Base-by-base conservation (phyloP, 2,888 invertebrate species). In the Phytoseiulus persimilis region DNA sequence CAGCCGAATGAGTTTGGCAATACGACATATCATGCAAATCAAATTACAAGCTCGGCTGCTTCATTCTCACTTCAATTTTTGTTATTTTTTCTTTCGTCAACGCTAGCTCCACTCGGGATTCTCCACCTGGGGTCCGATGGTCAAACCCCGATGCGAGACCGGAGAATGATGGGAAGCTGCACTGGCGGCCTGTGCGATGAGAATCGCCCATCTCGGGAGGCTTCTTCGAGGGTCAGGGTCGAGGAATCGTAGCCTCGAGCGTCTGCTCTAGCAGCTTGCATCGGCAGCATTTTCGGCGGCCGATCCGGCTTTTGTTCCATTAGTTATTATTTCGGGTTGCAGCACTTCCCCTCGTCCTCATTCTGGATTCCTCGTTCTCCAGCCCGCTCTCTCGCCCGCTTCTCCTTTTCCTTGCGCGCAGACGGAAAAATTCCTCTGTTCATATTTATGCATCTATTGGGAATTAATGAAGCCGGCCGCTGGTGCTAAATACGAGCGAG, bases 371-470 rank as follows among this genome's bases (percentile, higher is more conserved):
- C 65, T 65, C 65, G 65, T 14, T 65, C 65, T 65, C 65, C 28
- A 2, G 65, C 65, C 14, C 65, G 14, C 65, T 18, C 65, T 9
- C 39, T 39, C 39, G 39, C 65, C 18, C 65, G 65, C 18, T 65
- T 28, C 18, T 23, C 18, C 18, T 14, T 6, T 23, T 65, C 65
- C 65, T 65, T 65, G 5, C 65, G 65, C 11, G 65, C 65, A 65
- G 18, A 65, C 65, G 65, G 65, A 65, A 65, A 65, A 65, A 65
- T 65, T 65, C 65, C 65, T 65, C 65, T 28, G 65, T 28, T 65
- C 65, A 65, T 65, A 65, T 65, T 65, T 65, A 65, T 65, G 65
- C 65, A 65, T 65, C 65, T 65, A 65, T 65, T 65, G 65, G 65
- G 65, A 65, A 65, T 65, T 65, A 65, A 65, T 65, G 65, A 65